Evolutionary conservation across 1,140 invertebrate genomes (phyloP), one percentile per base, ranked within the genome.

Genomic region (Procambarus clarkii): DNA sequence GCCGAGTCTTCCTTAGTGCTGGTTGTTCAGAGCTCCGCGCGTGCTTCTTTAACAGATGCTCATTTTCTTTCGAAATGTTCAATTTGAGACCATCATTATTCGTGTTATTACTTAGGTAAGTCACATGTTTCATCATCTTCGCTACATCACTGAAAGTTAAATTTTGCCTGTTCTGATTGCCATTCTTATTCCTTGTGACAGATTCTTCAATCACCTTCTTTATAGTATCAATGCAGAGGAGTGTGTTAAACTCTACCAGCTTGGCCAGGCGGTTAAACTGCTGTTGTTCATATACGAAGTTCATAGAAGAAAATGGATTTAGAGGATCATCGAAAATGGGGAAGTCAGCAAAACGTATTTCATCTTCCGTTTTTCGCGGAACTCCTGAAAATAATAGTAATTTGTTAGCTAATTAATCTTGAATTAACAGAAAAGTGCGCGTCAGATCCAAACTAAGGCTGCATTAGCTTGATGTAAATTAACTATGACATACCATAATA

Each of bases 201-300:
- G 74, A 44, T 44, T 85, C 82, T 34, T 54, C 90, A 11, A 93
- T 74, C 2, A 93, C 94, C 71, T 93, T 89, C 91, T 94, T 95
- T 18, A 95, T 94, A 1, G 93, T 94, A 46, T 95, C 94, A 34
- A 95, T 80, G 86, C 94, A 94, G 44, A 94, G 91, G 9, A 94
- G 88, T 0, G 95, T 95, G 93, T 95, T 95, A 93, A 95, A 95
- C 93, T 95, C 95, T 60, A 94, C 95, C 50, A 95, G 93, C 89
- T 95, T 92, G 24, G 94, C 93, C 50, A 95, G 91, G 15, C 94
- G 93, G 85, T 95, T 94, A 93, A 95, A 95, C 76, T 94, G 94
- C 21, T 93, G 74, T 76, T 94, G 93, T 7, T 94, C 93, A 93
- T 95, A 95, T 34, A 94, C 94, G 88, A 95, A 95, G 92, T 95